Evolutionary conservation across 1,140 invertebrate genomes (phyloP), one percentile per base, ranked within the genome.

Genomic region (Scylla paramamosain): DNA sequence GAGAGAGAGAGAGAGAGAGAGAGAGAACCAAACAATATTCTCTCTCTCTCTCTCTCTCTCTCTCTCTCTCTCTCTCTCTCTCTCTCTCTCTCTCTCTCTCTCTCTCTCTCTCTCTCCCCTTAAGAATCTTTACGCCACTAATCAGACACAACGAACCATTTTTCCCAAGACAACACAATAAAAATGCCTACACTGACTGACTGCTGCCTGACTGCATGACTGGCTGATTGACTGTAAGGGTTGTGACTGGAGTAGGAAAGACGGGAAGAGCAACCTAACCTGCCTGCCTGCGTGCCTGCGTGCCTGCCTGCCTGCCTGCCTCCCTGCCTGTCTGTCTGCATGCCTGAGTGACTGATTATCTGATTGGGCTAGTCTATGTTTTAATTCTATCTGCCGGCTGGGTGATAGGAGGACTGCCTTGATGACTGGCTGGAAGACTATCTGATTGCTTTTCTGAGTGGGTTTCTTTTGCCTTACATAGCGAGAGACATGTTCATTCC

Each of bases 1-100:
- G 86, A 28, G 86, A 88, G 86, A 31, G 31, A 3, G 31, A 8
- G 29, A n/a, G 39, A 90, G 88, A 46, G 39, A 46, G 89, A 28
- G 16, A 59, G 48, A 29, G 89, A 59, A 39, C 10, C 6, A 28
- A 31, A 31, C 25, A 25, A 31, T 32, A 28, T n/a, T 31, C 10
- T 7, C n/a, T 84, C 31, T 29, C 31, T 32, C 8, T 89, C 31
- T 29, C 87, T 31, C n/a, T 89, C 87, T 12, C n/a, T n/a, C n/a
- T n/a, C n/a, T n/a, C n/a, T n/a, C n/a, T 91, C 29, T 91, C 45
- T 59, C 45, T 91, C 90, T 91, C 28, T n/a, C 29, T 52, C n/a
- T 91, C 29, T 91, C 45, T 59, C 45, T 59, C 90, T 59, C 3
- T 14, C 28, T 29, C 14, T 91, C 14, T 48, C 16, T 91, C 28